Evolutionary conservation across 2,888 invertebrate genomes (phyloP).

Genomic region (Bhutanitis thaidina): DNA sequence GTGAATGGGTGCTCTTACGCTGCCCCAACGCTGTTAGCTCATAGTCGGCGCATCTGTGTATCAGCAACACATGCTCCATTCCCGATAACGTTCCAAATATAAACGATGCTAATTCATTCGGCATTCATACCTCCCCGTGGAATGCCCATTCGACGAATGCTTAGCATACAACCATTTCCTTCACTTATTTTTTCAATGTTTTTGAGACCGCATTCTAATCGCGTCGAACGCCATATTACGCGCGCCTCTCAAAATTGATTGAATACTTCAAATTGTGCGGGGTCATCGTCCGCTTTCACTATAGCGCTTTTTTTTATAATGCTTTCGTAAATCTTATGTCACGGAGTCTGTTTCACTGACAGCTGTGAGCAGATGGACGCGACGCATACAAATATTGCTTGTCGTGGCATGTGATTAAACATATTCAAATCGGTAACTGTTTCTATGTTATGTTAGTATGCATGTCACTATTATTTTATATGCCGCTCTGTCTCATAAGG

Average conservation of each 20-base stretch:
- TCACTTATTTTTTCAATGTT: constrained; percentile 51
- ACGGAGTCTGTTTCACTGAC: constrained; percentile 36
- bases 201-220: constrained; percentile 43
- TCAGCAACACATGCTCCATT: constrained; percentile 45
- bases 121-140: constrained; percentile 48
- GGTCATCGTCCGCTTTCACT: constrained; percentile 66
- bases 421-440: constrained; percentile 36
- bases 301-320: constrained; percentile 30
- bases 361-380: constrained; percentile 7
- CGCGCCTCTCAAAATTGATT: constrained; percentile 41
- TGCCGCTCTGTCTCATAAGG: constrained; percentile 44
- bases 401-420: constrained; percentile 23
- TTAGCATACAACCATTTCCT: constrained; percentile 46
- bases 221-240: constrained; percentile 34
- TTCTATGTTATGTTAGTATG: constrained; percentile 45
- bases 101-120: constrained; percentile 53
- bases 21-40: constrained; percentile 21
- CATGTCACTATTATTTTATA: constrained; percentile 38
- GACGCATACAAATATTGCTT: constrained; percentile 13
- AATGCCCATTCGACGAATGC: constrained; percentile 45
- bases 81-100: constrained; percentile 61
- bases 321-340: constrained; percentile 58
- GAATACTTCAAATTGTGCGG: constrained; percentile 27
- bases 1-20: constrained; percentile 15
- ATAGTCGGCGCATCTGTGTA: constrained; percentile 51